These are phyloP conservation scores for Leuciscus idus DNA, from an alignment of 2,113 vertebrate genomes.

Conservation along the genomic window DNA sequence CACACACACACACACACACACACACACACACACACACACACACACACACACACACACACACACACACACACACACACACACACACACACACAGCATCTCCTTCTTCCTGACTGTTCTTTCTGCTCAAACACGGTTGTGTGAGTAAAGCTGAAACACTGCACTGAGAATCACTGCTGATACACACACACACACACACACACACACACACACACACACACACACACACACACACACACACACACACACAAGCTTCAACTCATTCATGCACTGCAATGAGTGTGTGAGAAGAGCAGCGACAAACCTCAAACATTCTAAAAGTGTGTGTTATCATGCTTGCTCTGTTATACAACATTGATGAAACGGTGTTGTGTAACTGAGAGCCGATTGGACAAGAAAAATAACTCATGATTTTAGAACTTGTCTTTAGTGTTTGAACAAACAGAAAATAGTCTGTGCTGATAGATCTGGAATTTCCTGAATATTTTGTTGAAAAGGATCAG, in stretches of 20 bases:
- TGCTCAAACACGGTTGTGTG: too few species aligned
- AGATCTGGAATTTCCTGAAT: background rate
- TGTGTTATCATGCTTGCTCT: background rate
- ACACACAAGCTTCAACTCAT: background rate
- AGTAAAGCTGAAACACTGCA: too few species aligned
- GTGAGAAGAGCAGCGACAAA: background rate
- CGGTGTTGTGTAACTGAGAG: background rate
- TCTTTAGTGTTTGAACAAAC: background rate
- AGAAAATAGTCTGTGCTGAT: background rate
- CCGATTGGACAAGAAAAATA: background rate
- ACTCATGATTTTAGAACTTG: background rate
- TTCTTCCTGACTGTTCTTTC: background rate
- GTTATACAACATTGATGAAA: background rate
- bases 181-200: too few species aligned
- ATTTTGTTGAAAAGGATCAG: background rate
- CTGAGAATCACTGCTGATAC: too few species aligned
- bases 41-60: too few species aligned
- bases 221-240: too few species aligned
- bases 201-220: too few species aligned
- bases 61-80: too few species aligned
- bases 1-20: background rate
- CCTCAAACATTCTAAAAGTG: background rate
- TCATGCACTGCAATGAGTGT: background rate
- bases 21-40: too few species aligned
- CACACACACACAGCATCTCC: background rate